A percentile compares a stretch with the other conserved stretches of the same genome.
phyloP scores from a whole-genome alignment of 92 coral and sea anemone species.

The Isaurus tuberculatus region DNA sequence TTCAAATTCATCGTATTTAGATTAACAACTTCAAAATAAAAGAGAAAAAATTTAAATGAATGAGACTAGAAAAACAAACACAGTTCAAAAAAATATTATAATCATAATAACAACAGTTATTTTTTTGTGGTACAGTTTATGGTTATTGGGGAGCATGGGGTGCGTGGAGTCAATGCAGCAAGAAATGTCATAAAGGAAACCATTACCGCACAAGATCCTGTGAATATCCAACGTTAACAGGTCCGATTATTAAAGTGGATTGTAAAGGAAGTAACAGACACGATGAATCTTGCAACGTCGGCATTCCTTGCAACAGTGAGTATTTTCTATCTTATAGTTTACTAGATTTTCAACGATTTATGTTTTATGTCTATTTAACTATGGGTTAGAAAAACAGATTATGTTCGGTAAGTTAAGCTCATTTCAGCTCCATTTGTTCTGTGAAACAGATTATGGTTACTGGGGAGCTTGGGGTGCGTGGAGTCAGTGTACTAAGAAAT shows the following conservation, averaged over 20 bases:
- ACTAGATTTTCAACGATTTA: background rate
- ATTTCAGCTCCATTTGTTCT: no score
- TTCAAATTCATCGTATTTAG: no score
- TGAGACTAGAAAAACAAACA: background rate
- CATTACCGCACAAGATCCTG: constrained; percentile 12
- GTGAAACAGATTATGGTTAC: no score
- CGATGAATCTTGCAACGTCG: no score
- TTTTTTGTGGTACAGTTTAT: constrained; percentile 2
- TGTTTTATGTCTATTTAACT: background rate
- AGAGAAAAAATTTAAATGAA: background rate
- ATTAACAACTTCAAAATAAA: background rate
- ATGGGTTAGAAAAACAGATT: no score
- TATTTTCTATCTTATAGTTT: no score
- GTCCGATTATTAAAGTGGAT: background rate
- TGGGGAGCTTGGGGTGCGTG: no score
- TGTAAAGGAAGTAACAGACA: background rate
- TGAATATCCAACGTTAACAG: background rate
- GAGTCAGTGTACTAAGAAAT: no score
- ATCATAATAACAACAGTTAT: no score
- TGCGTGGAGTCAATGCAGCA: constrained; percentile 40
- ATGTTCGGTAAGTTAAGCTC: no score
- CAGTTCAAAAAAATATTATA: background rate
- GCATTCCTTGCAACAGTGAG: no score
- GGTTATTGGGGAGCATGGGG: constrained; percentile 44
- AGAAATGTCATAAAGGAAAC: constrained; percentile 32